phyloP scores from a whole-genome alignment of 2,113 vertebrate genomes.

The Ophthalmolycus amberensis region DNA sequence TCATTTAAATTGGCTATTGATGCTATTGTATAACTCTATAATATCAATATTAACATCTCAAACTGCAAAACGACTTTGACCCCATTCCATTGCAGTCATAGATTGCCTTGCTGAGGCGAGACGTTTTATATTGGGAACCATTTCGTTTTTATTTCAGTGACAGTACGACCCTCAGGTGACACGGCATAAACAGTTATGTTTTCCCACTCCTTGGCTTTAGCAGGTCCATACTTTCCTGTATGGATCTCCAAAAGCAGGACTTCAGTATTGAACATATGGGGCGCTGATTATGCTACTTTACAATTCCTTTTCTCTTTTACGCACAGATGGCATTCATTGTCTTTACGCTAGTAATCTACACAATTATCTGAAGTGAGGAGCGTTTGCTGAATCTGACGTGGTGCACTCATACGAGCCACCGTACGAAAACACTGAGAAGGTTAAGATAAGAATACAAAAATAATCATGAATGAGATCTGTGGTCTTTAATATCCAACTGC shows the following conservation, averaged over 20 bases:
- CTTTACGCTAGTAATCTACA: neutral
- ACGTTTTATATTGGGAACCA: neutral
- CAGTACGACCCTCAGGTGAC: neutral
- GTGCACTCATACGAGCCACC: neutral
- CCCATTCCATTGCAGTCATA: neutral
- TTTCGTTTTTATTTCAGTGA: neutral
- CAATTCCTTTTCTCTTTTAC: neutral
- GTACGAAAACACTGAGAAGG: neutral
- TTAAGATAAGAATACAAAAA: neutral
- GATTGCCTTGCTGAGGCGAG: neutral
- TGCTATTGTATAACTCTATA: neutral
- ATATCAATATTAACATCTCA: neutral
- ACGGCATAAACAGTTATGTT: neutral
- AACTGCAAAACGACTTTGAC: neutral
- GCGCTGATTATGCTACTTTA: neutral
- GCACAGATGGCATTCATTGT: neutral
- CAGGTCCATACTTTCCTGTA: neutral
- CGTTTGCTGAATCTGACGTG: neutral
- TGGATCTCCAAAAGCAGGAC: neutral
- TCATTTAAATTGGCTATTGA: neutral
- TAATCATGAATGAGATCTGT: neutral
- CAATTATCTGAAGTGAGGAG: neutral
- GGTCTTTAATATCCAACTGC: neutral
- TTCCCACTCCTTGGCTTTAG: neutral
- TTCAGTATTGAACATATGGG: neutral